Evolutionary conservation across 2,113 vertebrate genomes (phyloP), one percentile per base, ranked within the genome.

Genomic region (Dunckerocampus dactyliophorus): DNA sequence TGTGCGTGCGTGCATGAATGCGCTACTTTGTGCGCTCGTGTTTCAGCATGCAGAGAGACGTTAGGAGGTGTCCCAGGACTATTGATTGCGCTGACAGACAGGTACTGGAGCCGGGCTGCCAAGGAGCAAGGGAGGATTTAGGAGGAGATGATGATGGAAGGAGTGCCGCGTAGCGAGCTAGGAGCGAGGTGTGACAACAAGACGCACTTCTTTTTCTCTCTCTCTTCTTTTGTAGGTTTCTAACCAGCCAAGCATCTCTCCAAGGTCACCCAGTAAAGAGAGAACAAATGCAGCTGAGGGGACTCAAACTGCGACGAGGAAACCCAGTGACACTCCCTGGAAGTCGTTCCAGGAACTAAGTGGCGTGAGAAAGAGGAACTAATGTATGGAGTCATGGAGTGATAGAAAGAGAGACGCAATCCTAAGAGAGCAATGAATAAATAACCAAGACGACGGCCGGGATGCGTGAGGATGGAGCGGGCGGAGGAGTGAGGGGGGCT

Each of bases 61-160:
- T 71, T 81, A 66, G 65, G 68, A 80, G 69, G 81, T 34, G 77
- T 81, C 79, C 82, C 64, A 12, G 72, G 76, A 80, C 65, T 74
- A 84, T 85, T 16, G 84, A 85, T 84, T 69, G 31, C 28, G 62
- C 16, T 82, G 79, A 88, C 65, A 65, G 84, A 76, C 79, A 81
- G 82, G 71, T 75, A 57, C 62, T 6, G 52, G 54, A 21, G 37
- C 13, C 19, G 12, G 37, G 34, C 37, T 37, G 54, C 54, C 37
- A 22, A 34, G 15, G 47, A 49, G 13, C 2, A 47, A 28, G 28
- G 20, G 48, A 46, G 45, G 39, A 19, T 69, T 51, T 46, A 61
- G 42, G 42, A 67, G 60, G 51, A 21, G n/a, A 4, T 37, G 45
- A 59, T 47, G 47, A 49, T 42, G 56, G 54, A 45, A 22, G 58